Percentiles rank a stretch among this genome's conserved stretches.
phyloP scores from a whole-genome alignment of 2,113 vertebrate genomes.

The Okapia johnstoni region DNA sequence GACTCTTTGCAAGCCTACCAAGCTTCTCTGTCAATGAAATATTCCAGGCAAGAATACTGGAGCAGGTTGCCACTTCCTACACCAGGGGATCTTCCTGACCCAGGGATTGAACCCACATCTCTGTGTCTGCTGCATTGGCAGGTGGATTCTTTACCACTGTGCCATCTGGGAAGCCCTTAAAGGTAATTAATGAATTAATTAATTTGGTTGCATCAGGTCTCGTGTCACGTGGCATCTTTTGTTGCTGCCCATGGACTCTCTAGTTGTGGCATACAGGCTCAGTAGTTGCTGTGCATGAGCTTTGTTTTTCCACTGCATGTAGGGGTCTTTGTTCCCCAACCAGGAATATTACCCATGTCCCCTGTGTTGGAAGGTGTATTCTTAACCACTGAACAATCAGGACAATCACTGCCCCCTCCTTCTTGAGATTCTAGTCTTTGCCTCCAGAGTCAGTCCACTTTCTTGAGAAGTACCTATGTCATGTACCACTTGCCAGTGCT shows the following conservation, averaged over 20 bases:
- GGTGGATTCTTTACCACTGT: not conserved
- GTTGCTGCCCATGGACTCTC: not conserved
- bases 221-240: rapidly evolving
- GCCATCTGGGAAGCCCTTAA: not conserved
- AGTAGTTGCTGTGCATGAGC: not conserved
- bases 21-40: not conserved
- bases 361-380: not conserved
- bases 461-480: rapidly evolving
- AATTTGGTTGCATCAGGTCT: not conserved
- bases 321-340: not conserved
- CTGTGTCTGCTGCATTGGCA: not conserved
- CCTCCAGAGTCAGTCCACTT: not conserved
- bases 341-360: not conserved
- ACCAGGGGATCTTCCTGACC: not conserved
- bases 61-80: not conserved
- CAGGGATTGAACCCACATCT: not conserved
- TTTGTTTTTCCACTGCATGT: not conserved
- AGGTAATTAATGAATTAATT: not conserved
- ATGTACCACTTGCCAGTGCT: rapidly evolving
- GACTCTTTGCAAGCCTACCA: not conserved
- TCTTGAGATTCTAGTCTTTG: not conserved
- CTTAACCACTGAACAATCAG: not conserved
- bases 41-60: not conserved
- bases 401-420: not conserved
- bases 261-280: rapidly evolving